Base-by-base conservation (phyloP, 1,140 invertebrate species). In the Drosophila burlai region DNA sequence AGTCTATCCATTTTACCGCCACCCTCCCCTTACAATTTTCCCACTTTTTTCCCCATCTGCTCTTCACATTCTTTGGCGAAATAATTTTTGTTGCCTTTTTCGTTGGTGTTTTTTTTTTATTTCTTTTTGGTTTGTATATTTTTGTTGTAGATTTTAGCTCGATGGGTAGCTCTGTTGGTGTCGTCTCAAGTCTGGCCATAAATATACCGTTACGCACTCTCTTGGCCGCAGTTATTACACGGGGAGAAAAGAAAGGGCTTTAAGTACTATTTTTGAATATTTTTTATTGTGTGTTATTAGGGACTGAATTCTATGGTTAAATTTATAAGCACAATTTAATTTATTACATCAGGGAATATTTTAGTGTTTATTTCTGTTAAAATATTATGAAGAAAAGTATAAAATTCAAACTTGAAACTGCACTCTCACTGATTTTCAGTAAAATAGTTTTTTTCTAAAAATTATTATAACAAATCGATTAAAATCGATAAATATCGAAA, bases 181-280 rank as follows among this genome's bases (percentile, higher is more conserved):
- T 77, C 73, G 73, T 77, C 62, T 77, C 73, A 76, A 77, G 75
- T 67, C 62, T 66, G 47, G 55, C 63, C 73, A 77, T 77, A 77
- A 77, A 77, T 77, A 60, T 77, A 49, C 73, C 55, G 62, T 57
- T 77, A 77, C 75, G 75, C 75, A 77, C 57, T 61, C 55, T 21
- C 72, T 75, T 24, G 46, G 46, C 31, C 24, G 31, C 34, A 18
- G 38, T n/a, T 43, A 21, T 21, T 31, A 21, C 55, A 65, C 55
- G 3, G 10, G 1, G 13, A 31, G 40, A 43, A 61, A 34, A 8
- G 29, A 9, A 34, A 34, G 31, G 7, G 31, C 29, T 31, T 7
- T 7, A 31, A 31, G 29, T 31, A 31, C 29, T 34, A 31, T n/a
- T n/a, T n/a, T n/a, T n/a, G n/a, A n/a, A n/a, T n/a, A n/a, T n/a